Base-by-base conservation (phyloP, 37 sponge, comb jelly and placozoan species). In the Chondrilla cf. caribensis region DNA sequence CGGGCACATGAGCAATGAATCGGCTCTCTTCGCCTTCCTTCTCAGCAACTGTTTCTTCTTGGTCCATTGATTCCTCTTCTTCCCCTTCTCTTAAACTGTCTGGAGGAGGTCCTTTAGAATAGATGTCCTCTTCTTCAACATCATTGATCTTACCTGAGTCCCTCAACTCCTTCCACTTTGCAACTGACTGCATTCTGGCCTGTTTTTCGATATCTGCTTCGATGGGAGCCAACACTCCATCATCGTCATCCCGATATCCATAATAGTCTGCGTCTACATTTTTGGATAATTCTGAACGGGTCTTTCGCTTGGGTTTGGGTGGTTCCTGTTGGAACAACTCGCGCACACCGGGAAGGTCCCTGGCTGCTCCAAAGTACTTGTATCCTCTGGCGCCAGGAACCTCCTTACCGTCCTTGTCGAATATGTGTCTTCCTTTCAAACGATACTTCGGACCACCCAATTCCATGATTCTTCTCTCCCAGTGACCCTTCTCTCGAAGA, bases 241-340 rank as follows among this genome's bases (percentile, higher is more conserved):
- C 98, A 28, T 97, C 98, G 41, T 97, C 98, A 80, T 97, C 98
- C n/a, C 96, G 71, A 87, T 97, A 97, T 2, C 98, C 98, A 83
- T 95, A 97, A 80, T 97, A 97, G 78, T 97, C 96, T 29, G 98
- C 96, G 79, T 97, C 96, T n/a, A 95, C 91, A 43, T 60, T 40
- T 59, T 85, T 86, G 25, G 90, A 86, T 32, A 97, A 83, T 64
- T 97, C 96, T 24, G 90, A 93, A 4, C 98, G 78, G 0, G 91
- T 97, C 73, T 89, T 88, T 0, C 90, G 84, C 32, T 91, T 54
- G 22, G 91, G 72, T 62, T 92, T 87, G 28, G 90, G 77, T 66
- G 88, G 89, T 79, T 89, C 90, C 68, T 95, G 83, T 51, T 93
- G 85, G 82, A 95, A 98, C 32, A 98, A 87, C 41, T 98, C 99